These are phyloP conservation scores for Noctua pronuba DNA, from an alignment of 2,888 invertebrate genomes.

Conservation along the genomic window DNA sequence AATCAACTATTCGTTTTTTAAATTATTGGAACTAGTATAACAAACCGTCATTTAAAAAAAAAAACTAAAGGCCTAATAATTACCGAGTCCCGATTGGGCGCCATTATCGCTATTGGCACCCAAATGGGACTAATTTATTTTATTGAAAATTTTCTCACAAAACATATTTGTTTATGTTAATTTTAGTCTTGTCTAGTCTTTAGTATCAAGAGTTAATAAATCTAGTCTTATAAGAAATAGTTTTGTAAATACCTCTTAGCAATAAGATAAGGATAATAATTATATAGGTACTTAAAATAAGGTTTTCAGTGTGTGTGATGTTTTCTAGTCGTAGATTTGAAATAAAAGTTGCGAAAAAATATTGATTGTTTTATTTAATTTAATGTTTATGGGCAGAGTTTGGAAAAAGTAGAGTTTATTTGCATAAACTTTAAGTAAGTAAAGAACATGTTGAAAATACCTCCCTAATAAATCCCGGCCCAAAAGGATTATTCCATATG, in stretches of 20 bases:
- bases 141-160: neutral
- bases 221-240: slow-evolving; percentile 17
- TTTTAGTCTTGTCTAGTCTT: neutral
- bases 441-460: neutral
- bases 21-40: neutral
- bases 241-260: slow-evolving; percentile 31
- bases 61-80: neutral
- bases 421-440: neutral
- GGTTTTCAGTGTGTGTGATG: slow-evolving; percentile 45
- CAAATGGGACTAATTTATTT: neutral
- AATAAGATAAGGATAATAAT: neutral
- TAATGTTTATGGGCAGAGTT: neutral
- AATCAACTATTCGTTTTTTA: neutral
- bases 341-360: slow-evolving; percentile 19
- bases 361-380: slow-evolving; percentile 24
- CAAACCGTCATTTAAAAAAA: neutral
- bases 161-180: neutral
- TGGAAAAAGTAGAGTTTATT: neutral
- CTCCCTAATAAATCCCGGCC: neutral
- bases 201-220: neutral
- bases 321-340: slow-evolving; percentile 50
- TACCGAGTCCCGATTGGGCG: slow-evolving; percentile 26
- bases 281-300: neutral
- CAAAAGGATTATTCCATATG: too few relatives aligned
- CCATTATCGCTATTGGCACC: slow-evolving; percentile 25